Percentiles rank a stretch among this genome's conserved stretches.
These are phyloP conservation scores for Rhimphoctona megacephalus DNA, from an alignment of 2,888 invertebrate species.

Conservation along the genomic window DNA sequence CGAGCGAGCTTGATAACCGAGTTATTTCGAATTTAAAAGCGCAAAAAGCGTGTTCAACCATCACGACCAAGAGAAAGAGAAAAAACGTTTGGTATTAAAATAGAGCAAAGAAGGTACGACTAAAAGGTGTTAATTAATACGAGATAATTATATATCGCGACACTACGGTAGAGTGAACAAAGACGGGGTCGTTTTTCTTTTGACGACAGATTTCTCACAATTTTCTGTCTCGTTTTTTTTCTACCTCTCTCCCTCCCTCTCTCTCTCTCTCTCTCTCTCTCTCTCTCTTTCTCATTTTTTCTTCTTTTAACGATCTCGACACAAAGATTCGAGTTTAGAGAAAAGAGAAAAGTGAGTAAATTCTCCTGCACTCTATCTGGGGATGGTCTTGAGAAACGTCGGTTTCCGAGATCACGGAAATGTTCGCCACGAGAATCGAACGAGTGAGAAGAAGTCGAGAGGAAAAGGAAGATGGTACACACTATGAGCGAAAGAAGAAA, in stretches of 20 bases:
- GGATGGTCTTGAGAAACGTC: constrained; percentile 57
- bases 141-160: constrained; percentile 77
- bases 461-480: constrained; percentile 22
- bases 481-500: constrained; percentile 46
- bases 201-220: constrained; percentile 43
- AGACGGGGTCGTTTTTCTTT: constrained; percentile 48
- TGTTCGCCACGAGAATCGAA: constrained; percentile 48
- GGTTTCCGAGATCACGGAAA: constrained; percentile 67
- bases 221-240: constrained; percentile 24
- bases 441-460: constrained; percentile 17
- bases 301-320: constrained; percentile 46
- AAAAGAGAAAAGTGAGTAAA: constrained; percentile 40
- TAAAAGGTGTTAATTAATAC: constrained; percentile 82
- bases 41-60: constrained; percentile 58
- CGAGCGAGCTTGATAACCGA: constrained; percentile 74
- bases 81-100: constrained; percentile 40
- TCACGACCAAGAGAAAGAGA: background rate
- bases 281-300: background rate
- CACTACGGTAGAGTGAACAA: constrained; percentile 27
- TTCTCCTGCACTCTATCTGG: constrained; percentile 59
- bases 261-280: too few relatives aligned
- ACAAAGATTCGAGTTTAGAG: constrained; percentile 53
- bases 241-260: background rate
- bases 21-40: constrained; percentile 80
- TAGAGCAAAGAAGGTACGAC: constrained; percentile 71